A percentile compares a stretch with the other conserved stretches of the same genome.
Conservation (phyloP, 2,113 vertebrate genomes). For the Dascyllus trimaculatus region DNA sequence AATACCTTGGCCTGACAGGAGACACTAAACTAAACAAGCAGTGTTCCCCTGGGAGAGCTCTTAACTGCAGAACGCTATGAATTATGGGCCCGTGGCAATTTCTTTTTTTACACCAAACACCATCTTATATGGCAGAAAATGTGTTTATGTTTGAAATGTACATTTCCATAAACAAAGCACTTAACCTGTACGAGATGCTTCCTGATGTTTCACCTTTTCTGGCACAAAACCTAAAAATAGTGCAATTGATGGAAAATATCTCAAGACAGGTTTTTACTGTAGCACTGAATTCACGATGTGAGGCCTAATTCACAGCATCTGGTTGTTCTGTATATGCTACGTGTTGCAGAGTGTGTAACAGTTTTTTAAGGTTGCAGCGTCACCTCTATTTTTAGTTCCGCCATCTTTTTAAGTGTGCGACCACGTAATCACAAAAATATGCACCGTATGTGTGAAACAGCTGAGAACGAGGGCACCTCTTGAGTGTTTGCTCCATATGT, state of each 20-base stretch:
- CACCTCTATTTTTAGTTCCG: background rate
- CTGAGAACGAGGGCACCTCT: background rate
- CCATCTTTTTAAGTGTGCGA: background rate
- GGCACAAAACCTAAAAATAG: slow-evolving; percentile 19
- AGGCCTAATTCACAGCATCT: slow-evolving; percentile 1
- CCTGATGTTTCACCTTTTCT: background rate
- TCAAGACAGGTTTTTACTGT: slow-evolving; percentile 10
- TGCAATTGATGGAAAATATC: slow-evolving; percentile 1
- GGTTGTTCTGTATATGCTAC: background rate
- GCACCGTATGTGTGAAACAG: background rate
- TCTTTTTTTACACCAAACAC: slow-evolving; percentile 52
- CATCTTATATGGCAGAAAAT: slow-evolving; percentile 47
- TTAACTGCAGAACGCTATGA: slow-evolving; percentile 45
- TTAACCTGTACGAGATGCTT: slow-evolving; percentile 46
- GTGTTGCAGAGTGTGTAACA: background rate
- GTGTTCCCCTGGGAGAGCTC: slow-evolving; percentile 34
- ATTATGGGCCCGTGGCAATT: slow-evolving; percentile 44
- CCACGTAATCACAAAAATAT: background rate
- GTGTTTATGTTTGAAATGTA: slow-evolving; percentile 52
- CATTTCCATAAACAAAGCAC: slow-evolving; percentile 58
- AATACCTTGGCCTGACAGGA: slow-evolving; percentile 71
- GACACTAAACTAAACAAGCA: slow-evolving; percentile 73
- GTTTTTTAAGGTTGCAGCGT: background rate
- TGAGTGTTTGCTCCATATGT: background rate
- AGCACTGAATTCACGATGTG: slow-evolving; percentile 1